Percentiles rank a stretch among this genome's conserved stretches.
These are phyloP conservation scores for Urophycis tenuis DNA, from an alignment of 2,797 vertebrate species.

Conservation along the genomic window DNA sequence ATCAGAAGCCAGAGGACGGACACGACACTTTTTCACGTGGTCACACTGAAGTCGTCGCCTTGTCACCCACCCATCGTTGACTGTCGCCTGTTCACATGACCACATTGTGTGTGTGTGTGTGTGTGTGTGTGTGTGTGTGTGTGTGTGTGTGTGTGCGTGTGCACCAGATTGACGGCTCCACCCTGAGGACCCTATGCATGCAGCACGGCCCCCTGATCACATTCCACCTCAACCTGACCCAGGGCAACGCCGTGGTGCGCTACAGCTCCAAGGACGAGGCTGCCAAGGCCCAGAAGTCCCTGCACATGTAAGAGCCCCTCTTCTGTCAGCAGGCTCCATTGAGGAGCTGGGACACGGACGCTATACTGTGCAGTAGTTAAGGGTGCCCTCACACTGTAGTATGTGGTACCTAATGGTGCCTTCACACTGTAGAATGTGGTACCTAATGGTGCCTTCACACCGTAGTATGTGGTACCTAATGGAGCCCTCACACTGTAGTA, in stretches of 20 bases:
- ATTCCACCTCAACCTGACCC: constrained; percentile 98
- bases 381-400: too few species aligned
- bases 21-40: too few species aligned
- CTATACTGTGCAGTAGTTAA: too few species aligned
- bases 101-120: not conserved
- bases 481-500: too few species aligned
- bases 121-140: not conserved
- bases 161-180: constrained; percentile 92
- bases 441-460: too few species aligned
- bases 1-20: not conserved
- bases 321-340: too few species aligned
- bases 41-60: not conserved
- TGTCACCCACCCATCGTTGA: not conserved
- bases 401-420: too few species aligned
- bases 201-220: constrained; percentile 96
- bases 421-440: too few species aligned
- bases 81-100: not conserved
- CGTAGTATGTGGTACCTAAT: too few species aligned
- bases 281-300: constrained; percentile 97
- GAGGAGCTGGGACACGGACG: too few species aligned
- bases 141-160: constrained; percentile 11
- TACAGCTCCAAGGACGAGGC: constrained; percentile 98
- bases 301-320: constrained; percentile 87
- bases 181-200: constrained; percentile 93
- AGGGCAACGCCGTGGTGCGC: constrained; percentile 97